These are phyloP conservation scores for Amblyopsis hoosieri DNA, from an alignment of 2,797 vertebrate genomes.

Conservation along the genomic window DNA sequence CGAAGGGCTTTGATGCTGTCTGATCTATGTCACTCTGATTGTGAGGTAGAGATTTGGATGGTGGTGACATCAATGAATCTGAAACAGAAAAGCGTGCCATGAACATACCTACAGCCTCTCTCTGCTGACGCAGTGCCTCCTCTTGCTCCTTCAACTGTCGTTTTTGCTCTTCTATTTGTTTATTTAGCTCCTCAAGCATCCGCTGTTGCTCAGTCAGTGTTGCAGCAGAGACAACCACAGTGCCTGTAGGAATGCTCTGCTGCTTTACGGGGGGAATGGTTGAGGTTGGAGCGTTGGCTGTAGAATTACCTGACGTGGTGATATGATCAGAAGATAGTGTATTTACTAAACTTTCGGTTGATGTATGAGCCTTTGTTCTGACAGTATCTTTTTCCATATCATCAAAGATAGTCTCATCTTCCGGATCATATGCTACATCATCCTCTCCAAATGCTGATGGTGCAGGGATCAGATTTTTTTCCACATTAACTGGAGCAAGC, in stretches of 20 bases:
- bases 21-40: slow-evolving; percentile 68
- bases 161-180: slow-evolving; percentile 97
- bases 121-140: slow-evolving; percentile 91
- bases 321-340: slow-evolving; percentile 26
- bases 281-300: slow-evolving; percentile 29
- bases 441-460: slow-evolving; percentile 72
- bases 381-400: slow-evolving; percentile 84
- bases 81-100: slow-evolving; percentile 97
- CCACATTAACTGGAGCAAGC: slow-evolving; percentile 43
- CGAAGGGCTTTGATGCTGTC: slow-evolving; percentile 45
- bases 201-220: slow-evolving; percentile 91
- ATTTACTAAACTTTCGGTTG: slow-evolving; percentile 35
- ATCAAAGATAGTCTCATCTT: slow-evolving; percentile 93
- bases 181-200: slow-evolving; percentile 96
- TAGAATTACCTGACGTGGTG: slow-evolving; percentile 11
- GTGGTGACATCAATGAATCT: slow-evolving; percentile 91
- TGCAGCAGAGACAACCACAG: slow-evolving; percentile 66
- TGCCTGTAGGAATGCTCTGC: slow-evolving; percentile 53
- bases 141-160: slow-evolving; percentile 93
- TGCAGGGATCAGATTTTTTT: slow-evolving; percentile 40
- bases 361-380: slow-evolving; percentile 43
- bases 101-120: slow-evolving; percentile 92
- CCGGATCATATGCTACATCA: slow-evolving; percentile 94
- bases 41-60: slow-evolving; percentile 77
- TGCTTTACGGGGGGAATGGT: slow-evolving; percentile 21